These are phyloP conservation scores for Hylaeus volcanicus DNA, from an alignment of 1,140 invertebrate genomes.

Conservation along the genomic window DNA sequence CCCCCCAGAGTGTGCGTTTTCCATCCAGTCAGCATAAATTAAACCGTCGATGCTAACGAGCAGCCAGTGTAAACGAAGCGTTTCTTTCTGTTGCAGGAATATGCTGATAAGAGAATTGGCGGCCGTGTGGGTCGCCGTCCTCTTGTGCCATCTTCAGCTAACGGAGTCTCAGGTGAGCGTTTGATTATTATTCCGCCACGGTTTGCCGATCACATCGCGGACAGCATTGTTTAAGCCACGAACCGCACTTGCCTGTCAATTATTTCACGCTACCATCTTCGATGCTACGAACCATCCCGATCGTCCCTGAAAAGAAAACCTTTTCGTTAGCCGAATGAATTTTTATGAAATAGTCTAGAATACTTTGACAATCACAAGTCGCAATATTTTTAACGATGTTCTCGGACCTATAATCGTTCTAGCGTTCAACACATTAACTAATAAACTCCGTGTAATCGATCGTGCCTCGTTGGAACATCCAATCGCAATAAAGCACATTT, in stretches of 20 bases:
- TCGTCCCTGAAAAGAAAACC: background rate
- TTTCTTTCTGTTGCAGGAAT: slow-evolving; percentile 77
- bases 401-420: too few relatives aligned
- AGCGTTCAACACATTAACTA: too few relatives aligned
- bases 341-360: too few relatives aligned
- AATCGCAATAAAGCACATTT: too few relatives aligned
- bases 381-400: too few relatives aligned
- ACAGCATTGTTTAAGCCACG: background rate
- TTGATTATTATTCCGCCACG: slow-evolving; percentile 24
- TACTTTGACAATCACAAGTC: too few relatives aligned
- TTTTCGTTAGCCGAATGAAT: background rate
- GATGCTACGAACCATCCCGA: background rate
- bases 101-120: slow-evolving; percentile 82
- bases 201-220: slow-evolving; percentile 13
- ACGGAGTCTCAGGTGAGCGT: slow-evolving; percentile 80
- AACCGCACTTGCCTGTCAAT: background rate
- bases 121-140: slow-evolving; percentile 80
- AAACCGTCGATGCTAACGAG: background rate
- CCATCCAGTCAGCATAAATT: too few relatives aligned
- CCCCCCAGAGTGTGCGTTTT: background rate
- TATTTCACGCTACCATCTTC: slow-evolving; percentile 1
- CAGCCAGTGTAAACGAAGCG: background rate
- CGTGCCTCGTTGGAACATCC: too few relatives aligned
- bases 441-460: too few relatives aligned
- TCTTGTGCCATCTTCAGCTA: slow-evolving; percentile 80